Conservation (phyloP, 1,140 invertebrate genomes). For the Lithobius niger region DNA sequence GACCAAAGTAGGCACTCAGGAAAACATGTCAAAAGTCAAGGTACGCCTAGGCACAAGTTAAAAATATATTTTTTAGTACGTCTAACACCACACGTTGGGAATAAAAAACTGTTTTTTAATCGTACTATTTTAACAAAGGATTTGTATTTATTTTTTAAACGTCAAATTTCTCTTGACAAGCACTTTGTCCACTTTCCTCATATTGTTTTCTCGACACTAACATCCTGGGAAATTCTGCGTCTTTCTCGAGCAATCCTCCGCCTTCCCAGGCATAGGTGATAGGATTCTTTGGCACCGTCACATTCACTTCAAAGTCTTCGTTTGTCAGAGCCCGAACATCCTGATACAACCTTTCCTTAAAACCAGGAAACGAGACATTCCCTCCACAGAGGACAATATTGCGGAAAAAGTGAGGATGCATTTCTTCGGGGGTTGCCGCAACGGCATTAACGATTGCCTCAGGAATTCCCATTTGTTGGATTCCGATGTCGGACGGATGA, state of each 20-base stretch:
- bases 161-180: slow-evolving; percentile 56
- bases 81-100: too few relatives aligned
- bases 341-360: slow-evolving; percentile 54
- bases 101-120: too few relatives aligned
- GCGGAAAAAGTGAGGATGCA: slow-evolving; percentile 62
- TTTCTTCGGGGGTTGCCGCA: slow-evolving; percentile 53
- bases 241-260: slow-evolving; percentile 55
- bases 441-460: slow-evolving; percentile 73
- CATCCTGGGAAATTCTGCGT: slow-evolving; percentile 54
- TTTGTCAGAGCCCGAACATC: slow-evolving; percentile 67
- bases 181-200: slow-evolving; percentile 62
- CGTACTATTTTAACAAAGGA: too few relatives aligned
- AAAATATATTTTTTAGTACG: too few relatives aligned
- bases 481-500: slow-evolving; percentile 86
- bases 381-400: slow-evolving; percentile 93
- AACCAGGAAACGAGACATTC: slow-evolving; percentile 54
- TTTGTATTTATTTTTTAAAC: slow-evolving; percentile 30
- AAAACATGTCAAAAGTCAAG: too few relatives aligned
- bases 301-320: slow-evolving; percentile 55
- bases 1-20: too few relatives aligned
- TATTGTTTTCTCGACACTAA: slow-evolving; percentile 71
- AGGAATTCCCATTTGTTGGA: slow-evolving; percentile 84
- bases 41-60: too few relatives aligned
- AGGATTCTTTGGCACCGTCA: slow-evolving; percentile 52
- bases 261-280: slow-evolving; percentile 77